Evolutionary conservation across 2,888 invertebrate genomes (phyloP).

Genomic region (Drosophila mimica): DNA sequence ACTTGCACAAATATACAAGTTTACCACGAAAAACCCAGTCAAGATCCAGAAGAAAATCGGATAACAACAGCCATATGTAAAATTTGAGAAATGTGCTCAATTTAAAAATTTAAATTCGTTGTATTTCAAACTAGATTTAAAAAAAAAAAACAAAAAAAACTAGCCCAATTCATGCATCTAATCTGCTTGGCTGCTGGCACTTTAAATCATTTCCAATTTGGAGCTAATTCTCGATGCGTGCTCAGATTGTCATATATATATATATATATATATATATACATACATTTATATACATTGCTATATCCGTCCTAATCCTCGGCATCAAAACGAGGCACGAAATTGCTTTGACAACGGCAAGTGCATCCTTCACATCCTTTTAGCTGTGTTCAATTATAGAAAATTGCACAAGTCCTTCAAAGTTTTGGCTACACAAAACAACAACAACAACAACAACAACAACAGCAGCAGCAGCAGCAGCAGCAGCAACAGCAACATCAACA

Average conservation of each 20-base stretch:
- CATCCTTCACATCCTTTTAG: conserved; percentile 15
- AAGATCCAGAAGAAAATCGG: conserved; percentile 13
- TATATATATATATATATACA: neutral
- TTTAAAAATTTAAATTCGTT: neutral
- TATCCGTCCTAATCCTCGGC: conserved; percentile 39
- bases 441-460: conserved; percentile 19
- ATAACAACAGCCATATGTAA: neutral
- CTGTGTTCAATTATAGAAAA: conserved; percentile 71
- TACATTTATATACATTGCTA: conserved; percentile 7
- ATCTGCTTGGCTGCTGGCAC: conserved; percentile 12
- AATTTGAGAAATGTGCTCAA: neutral
- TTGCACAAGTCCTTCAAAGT: conserved; percentile 75
- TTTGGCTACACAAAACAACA: conserved; percentile 45
- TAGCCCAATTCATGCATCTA: neutral
- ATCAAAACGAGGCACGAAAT: conserved; percentile 40
- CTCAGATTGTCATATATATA: conserved; percentile 26
- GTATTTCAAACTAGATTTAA: neutral
- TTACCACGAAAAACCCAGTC: conserved; percentile 36
- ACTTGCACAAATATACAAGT: neutral
- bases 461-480: conserved; percentile 16
- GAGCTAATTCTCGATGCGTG: conserved; percentile 35
- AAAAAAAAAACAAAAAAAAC: neutral
- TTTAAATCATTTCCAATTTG: conserved; percentile 20
- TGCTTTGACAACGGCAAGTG: conserved; percentile 56
- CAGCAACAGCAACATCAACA: conserved; percentile 1